A percentile compares a stretch with the other conserved stretches of the same genome.
These are phyloP conservation scores for Heliconius cydno DNA, from an alignment of 2,888 invertebrate genomes.

Conservation along the genomic window DNA sequence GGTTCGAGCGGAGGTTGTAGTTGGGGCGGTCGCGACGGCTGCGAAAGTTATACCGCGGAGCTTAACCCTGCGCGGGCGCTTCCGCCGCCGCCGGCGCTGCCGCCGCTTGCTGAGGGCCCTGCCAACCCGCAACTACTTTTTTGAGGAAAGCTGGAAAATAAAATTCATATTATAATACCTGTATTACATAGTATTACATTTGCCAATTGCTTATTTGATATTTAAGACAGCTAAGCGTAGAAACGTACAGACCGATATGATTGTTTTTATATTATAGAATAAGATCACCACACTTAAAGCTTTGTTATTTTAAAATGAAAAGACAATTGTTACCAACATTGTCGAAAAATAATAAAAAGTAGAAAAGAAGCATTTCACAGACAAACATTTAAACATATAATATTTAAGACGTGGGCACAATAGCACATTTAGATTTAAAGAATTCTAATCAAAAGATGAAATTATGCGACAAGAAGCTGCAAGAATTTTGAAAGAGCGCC, in stretches of 20 bases:
- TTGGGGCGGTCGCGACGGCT: conserved; percentile 49
- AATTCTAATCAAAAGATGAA: not conserved
- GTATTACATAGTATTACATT: conserved; percentile 2
- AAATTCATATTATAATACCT: conserved; percentile 32
- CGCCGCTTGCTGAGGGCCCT: conserved; percentile 55
- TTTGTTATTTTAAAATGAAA: conserved; percentile 7
- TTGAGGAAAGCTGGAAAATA: conserved; percentile 90
- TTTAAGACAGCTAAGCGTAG: conserved; percentile 7
- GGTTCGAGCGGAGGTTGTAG: conserved; percentile 51
- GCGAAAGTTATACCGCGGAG: conserved; percentile 46
- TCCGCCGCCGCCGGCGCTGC: conserved; percentile 66
- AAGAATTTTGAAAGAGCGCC: conserved; percentile 38
- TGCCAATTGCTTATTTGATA: not conserved
- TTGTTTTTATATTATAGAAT: not conserved
- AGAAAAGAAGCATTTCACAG: conserved; percentile 26
- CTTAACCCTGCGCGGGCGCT: conserved; percentile 52
- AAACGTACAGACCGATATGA: not conserved
- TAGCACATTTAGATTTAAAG: conserved; percentile 25
- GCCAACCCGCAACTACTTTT: conserved; percentile 90
- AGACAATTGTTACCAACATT: conserved; percentile 14
- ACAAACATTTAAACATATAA: conserved; percentile 10
- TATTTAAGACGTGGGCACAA: conserved; percentile 31
- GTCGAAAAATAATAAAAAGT: not conserved
- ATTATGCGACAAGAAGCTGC: conserved; percentile 41
- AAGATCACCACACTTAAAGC: conserved; percentile 17